phyloP scores from a whole-genome alignment of 2,113 vertebrate species.

The Mastomys natalensis region DNA sequence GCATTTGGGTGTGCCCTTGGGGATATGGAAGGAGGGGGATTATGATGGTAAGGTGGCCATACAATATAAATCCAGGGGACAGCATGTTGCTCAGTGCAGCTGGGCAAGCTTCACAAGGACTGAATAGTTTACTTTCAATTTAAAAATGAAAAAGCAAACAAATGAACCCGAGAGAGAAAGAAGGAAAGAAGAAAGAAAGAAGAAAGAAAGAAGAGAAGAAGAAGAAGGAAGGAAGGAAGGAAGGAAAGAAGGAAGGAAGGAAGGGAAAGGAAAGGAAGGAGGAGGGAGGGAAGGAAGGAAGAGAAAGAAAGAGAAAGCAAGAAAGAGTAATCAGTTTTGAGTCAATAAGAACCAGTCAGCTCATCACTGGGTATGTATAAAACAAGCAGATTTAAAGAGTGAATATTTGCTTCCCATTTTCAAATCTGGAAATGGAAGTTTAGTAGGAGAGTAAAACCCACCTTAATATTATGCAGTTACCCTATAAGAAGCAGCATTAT shows the following conservation, averaged over 20 bases:
- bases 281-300: background rate
- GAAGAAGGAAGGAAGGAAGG: no score
- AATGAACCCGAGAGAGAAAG: background rate
- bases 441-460: background rate
- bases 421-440: background rate
- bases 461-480: conserved; percentile 19
- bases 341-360: background rate
- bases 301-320: background rate
- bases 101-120: no score
- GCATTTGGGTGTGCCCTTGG: no score
- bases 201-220: no score
- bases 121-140: no score
- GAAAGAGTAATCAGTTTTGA: background rate
- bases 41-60: no score
- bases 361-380: background rate
- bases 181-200: background rate
- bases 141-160: background rate
- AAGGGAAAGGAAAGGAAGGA: background rate
- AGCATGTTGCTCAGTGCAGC: no score
- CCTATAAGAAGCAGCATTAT: background rate
- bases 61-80: no score
- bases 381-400: background rate
- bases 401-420: conserved; percentile 14
- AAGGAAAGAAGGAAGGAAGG: no score
- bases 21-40: no score